Evolutionary conservation across 2,797 vertebrate species (phyloP), one percentile per base, ranked within the genome.

Genomic region (Anolis apletophallus): DNA sequence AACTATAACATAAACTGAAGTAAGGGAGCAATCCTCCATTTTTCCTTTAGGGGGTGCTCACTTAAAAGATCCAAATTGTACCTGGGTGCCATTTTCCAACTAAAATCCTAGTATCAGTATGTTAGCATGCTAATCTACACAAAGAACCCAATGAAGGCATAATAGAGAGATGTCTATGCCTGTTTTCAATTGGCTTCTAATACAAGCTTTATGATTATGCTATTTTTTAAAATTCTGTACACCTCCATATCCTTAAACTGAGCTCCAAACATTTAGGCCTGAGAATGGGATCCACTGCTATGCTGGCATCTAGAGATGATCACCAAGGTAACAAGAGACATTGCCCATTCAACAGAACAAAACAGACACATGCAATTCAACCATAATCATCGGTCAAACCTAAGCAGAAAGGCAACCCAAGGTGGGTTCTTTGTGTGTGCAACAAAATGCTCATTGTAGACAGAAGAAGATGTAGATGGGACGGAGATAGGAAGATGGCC

Each of bases 11-110:
- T 29, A 50, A 46, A 76, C 13, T 69, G 34, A 52, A 79, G 6
- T 54, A 5, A 64, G 75, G 68, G 9, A 87, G 81, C 68, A 87
- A 80, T 87, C 86, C 69, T 78, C 81, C 74, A 46, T 55, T 84
- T 87, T 80, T 84, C 86, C 86, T 84, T 84, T 87, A 87, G 86
- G 76, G 81, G 86, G 86, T 84, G 86, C 81, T 84, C 86, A 87
- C 26, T 87, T 87, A 87, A 87, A 83, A 87, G 75, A 80, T 55
- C 86, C 81, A 84, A 79, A 87, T 10, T 80, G 7, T 71, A 79
- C 76, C 81, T 64, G 57, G 76, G 68, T 46, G 79, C 57, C 76
- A 79, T 79, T 83, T 80, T 55, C 29, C 68, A 72, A 55, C 57
- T n/a, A 73, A 74, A 87, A 80, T 68, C 19, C 46, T 52, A 79